Percentiles rank a stretch among this genome's conserved stretches.
These are phyloP conservation scores for Barbus barbus DNA, from an alignment of 2,113 vertebrate genomes.

Conservation along the genomic window DNA sequence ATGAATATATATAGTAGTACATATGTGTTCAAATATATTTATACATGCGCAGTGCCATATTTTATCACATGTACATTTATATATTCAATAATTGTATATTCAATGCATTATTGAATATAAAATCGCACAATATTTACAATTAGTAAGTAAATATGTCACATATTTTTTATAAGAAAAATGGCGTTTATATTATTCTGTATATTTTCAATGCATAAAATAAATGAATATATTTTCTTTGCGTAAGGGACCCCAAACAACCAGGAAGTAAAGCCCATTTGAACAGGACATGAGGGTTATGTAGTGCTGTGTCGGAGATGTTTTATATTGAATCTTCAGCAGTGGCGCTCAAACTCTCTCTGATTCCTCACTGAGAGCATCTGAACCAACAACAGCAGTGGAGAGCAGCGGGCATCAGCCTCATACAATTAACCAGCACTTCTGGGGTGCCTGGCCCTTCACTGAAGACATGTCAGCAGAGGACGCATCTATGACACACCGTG, in stretches of 20 bases:
- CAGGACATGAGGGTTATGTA: background rate
- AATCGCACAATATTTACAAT: background rate
- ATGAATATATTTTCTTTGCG: background rate
- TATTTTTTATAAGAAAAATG: too few relatives aligned
- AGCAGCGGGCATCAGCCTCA: constrained; percentile 23
- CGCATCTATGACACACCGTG: constrained; percentile 67
- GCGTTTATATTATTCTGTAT: too few relatives aligned
- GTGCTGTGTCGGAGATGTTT: background rate
- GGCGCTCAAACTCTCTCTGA: constrained; percentile 49
- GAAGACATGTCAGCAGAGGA: constrained; percentile 67
- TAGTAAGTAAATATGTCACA: too few relatives aligned
- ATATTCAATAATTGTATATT: too few relatives aligned
- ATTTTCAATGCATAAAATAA: too few relatives aligned
- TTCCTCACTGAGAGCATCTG: constrained; percentile 61
- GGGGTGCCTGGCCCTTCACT: constrained; percentile 46
- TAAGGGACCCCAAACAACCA: background rate
- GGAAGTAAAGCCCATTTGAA: constrained; percentile 10
- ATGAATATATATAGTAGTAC: too few relatives aligned
- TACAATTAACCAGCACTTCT: constrained; percentile 41
- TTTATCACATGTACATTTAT: too few relatives aligned
- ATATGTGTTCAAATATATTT: too few relatives aligned
- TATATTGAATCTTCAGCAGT: constrained; percentile 16
- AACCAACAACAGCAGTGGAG: constrained; percentile 53
- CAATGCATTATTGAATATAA: background rate
- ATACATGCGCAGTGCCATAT: too few relatives aligned